Evolutionary conservation across 2,888 invertebrate species (phyloP).

Genomic region (Mystacides longicornis): DNA sequence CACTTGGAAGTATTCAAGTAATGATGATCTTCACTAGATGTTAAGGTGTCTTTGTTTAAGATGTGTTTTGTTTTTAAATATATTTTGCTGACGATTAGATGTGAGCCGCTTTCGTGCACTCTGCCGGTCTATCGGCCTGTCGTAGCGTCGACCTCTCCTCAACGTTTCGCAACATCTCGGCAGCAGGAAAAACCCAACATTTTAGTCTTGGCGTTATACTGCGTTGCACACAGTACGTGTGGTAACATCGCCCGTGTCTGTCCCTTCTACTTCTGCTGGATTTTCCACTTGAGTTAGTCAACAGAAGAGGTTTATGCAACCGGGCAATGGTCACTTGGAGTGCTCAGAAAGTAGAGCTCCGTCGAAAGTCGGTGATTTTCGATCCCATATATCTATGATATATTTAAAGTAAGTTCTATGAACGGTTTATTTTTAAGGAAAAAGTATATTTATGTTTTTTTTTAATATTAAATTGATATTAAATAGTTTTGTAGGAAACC

Average conservation of each 20-base stretch:
- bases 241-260: background rate
- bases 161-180: conserved; percentile 10
- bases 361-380: conserved; percentile 62
- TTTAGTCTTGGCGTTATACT: background rate
- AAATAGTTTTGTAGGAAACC: conserved; percentile 23
- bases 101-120: conserved; percentile 17
- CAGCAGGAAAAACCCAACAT: conserved; percentile 17
- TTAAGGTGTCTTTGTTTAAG: conserved; percentile 4
- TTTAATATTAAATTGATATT: conserved; percentile 21
- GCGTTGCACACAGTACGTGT: background rate
- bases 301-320: conserved; percentile 2
- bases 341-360: conserved; percentile 15
- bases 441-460: background rate
- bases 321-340: background rate
- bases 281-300: conserved; percentile 13
- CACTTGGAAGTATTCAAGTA: conserved; percentile 5
- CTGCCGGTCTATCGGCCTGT: conserved; percentile 13
- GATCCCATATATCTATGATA: conserved; percentile 98
- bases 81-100: conserved; percentile 23
- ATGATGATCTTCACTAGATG: conserved; percentile 13
- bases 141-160: conserved; percentile 8
- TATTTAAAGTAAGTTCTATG: conserved; percentile 95
- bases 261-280: conserved; percentile 4
- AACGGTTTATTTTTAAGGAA: conserved; percentile 52
- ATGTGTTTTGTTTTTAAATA: conserved; percentile 22